Evolutionary conservation across 2,113 vertebrate species (phyloP).

Genomic region (Pterophyllum scalare): DNA sequence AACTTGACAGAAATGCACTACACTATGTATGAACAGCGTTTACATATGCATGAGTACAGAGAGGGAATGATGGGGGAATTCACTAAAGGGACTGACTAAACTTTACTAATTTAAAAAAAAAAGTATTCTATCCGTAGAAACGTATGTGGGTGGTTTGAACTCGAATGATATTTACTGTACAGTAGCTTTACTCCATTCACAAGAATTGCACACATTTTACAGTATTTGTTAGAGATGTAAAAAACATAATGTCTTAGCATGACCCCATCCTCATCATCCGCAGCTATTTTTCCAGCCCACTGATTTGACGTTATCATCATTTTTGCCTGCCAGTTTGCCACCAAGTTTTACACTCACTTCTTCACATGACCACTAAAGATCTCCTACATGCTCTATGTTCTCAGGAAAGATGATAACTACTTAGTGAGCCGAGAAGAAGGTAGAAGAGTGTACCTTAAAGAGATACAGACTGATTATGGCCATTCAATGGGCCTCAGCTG

Average conservation of each 20-base stretch:
- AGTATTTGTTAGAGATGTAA: not conserved
- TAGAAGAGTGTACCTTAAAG: not conserved
- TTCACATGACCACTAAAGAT: not conserved
- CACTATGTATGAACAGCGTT: not conserved
- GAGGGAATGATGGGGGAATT: not conserved
- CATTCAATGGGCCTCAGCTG: not conserved
- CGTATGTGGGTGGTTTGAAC: not conserved
- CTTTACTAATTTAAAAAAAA: not conserved
- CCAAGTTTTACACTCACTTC: not conserved
- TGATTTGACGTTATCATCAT: not conserved
- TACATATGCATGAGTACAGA: slow-evolving; percentile 2
- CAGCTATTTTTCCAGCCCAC: not conserved
- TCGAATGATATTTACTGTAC: not conserved
- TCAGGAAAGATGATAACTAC: not conserved
- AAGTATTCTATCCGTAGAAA: not conserved
- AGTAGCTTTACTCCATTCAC: slow-evolving; percentile 1
- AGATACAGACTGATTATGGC: not conserved
- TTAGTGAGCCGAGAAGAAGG: not conserved
- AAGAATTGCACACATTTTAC: not conserved
- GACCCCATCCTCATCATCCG: not conserved
- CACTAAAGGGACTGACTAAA: slow-evolving; percentile 1
- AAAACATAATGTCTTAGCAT: not conserved
- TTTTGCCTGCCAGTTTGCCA: too few species aligned
- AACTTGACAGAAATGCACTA: slow-evolving; percentile 2
- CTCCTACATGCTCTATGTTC: not conserved